Base-by-base conservation (phyloP, 2,113 vertebrate genomes). In the Pedetes capensis region DNA sequence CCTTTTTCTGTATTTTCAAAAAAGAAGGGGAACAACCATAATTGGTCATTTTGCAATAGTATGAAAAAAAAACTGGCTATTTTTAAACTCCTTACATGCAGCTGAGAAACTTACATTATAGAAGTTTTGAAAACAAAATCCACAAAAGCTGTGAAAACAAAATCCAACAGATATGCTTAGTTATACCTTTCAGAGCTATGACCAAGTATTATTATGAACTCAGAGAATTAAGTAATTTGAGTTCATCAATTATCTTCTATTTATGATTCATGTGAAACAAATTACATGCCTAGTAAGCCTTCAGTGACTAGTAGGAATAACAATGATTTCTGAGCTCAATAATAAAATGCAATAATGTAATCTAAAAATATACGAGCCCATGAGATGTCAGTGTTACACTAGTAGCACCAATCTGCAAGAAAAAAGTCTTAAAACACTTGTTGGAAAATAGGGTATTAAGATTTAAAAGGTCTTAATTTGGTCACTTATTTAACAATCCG, bases 51-150 rank as follows among this genome's bases (percentile, higher is more conserved):
- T 96, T 72, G n/a, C 64, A 79, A 5, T 34, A 83, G 55, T 29
- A 91, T 91, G 55, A 59, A 87, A 88, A 68, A 83, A 37, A 93
- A n/a, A n/a, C 44, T 64, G 13, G 47, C 39, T 39, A 13, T 84
- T 79, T 44, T 94, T 74, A 79, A 53, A 8, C 22, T 93, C 53
- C 44, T 69, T 87, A 90, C 23, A 57, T 84, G 57, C 29, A 88
- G 47, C 63, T 88, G 20, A 80, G 51, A 79, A 94, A 83, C 42
- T 88, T 91, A 69, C 8, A n/a, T 74, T 88, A 85, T 22, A 57
- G 39, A 37, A 27, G 81, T 95, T 93, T 91, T 69, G 72, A 81
- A 93, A 95, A 83, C 4, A n/a, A n/a, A n/a, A n/a, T n/a, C n/a
- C n/a, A n/a, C 27, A 11, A 64, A 64, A 32, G 42, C 25, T 55